These are phyloP conservation scores for Neodon shergylaensis DNA, from an alignment of 2,113 vertebrate genomes.

Conservation along the genomic window DNA sequence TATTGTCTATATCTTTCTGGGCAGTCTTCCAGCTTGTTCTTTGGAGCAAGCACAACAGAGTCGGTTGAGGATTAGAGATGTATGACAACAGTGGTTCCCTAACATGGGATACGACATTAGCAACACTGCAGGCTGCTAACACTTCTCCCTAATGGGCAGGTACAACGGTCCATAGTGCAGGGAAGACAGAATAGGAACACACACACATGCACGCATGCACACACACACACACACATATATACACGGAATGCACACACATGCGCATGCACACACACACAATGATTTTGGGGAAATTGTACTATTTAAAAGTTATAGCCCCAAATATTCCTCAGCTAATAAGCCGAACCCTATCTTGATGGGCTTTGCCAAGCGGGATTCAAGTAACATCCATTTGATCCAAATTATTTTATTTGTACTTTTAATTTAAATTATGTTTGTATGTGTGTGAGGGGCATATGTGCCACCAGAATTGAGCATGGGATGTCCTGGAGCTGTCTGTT, in stretches of 20 bases:
- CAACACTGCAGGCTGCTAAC: neutral
- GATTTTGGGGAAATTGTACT: neutral
- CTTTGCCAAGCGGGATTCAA: neutral
- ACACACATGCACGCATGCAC: neutral
- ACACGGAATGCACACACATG: neutral
- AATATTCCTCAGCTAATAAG: neutral
- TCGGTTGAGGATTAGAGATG: slow-evolving; percentile 31
- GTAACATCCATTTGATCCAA: slow-evolving; percentile 23
- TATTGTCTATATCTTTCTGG: slow-evolving; percentile 44
- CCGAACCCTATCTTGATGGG: neutral
- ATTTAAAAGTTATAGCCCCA: neutral
- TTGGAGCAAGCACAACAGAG: slow-evolving; percentile 25
- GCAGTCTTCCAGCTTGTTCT: slow-evolving; percentile 54
- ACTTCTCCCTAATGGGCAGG: neutral
- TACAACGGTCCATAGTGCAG: neutral
- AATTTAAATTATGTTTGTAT: neutral
- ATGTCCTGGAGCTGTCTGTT: neutral
- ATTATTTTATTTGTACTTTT: neutral
- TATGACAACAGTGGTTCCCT: neutral
- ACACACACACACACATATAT: neutral
- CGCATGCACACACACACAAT: neutral
- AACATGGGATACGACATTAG: neutral
- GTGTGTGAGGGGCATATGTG: neutral
- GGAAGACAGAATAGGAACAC: neutral
- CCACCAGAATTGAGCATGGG: neutral